These are phyloP conservation scores for Drosophila sordidapex DNA, from an alignment of 2,888 invertebrate genomes.

Conservation along the genomic window DNA sequence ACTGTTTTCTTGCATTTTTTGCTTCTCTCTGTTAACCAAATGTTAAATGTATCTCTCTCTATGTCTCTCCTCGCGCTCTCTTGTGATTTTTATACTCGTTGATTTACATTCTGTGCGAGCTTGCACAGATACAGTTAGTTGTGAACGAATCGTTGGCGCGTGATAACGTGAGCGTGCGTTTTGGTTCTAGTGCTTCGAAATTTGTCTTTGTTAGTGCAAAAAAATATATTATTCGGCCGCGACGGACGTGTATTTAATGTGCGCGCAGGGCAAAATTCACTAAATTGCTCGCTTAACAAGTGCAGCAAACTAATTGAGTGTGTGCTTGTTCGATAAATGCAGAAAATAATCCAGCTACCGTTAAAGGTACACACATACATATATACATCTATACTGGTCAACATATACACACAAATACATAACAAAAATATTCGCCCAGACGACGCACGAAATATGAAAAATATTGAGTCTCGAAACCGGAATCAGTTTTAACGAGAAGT, in stretches of 20 bases:
- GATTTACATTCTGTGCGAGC: constrained; percentile 19
- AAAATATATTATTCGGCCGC: constrained; percentile 20
- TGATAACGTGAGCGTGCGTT: background rate
- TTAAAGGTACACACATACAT: background rate
- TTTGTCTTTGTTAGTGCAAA: constrained; percentile 37
- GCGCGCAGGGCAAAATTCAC: constrained; percentile 9
- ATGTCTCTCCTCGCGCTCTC: background rate
- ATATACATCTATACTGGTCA: background rate
- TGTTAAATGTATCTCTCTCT: constrained; percentile 18
- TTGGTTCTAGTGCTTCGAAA: background rate
- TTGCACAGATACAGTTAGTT: constrained; percentile 50
- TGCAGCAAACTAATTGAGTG: constrained; percentile 9
- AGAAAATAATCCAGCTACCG: constrained; percentile 3
- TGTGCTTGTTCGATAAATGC: constrained; percentile 8
- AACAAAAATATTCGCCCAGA: constrained; percentile 43
- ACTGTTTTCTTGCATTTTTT: background rate
- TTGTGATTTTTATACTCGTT: constrained; percentile 17
- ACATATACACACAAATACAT: background rate
- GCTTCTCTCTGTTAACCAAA: constrained; percentile 3
- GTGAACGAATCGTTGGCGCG: constrained; percentile 50
- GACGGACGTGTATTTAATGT: constrained; percentile 20
- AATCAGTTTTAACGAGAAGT: constrained; percentile 7
- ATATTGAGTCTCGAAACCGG: constrained; percentile 4
- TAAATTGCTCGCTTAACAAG: constrained; percentile 21
- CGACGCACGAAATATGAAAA: constrained; percentile 39